phyloP scores from a whole-genome alignment of 2,113 vertebrate genomes.

The Saccopteryx bilineata region DNA sequence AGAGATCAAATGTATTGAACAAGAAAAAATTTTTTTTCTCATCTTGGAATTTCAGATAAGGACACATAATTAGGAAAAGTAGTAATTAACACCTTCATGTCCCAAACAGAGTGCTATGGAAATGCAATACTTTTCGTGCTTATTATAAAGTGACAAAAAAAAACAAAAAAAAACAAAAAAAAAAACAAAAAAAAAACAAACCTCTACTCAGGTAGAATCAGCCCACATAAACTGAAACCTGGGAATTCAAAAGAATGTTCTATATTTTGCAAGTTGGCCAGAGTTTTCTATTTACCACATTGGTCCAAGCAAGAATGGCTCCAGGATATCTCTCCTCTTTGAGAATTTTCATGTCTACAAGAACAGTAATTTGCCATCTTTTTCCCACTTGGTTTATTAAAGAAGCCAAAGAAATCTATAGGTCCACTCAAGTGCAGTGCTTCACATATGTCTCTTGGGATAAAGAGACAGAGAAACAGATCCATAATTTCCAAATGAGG shows the following conservation, averaged over 20 bases:
- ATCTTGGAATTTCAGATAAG: constrained; percentile 30
- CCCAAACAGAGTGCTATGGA: background rate
- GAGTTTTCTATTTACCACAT: background rate
- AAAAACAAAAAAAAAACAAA: no score
- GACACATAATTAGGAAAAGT: background rate
- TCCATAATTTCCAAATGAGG: background rate
- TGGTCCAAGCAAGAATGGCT: background rate
- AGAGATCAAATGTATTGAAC: background rate
- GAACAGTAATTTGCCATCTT: background rate
- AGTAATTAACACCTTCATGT: background rate
- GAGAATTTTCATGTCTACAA: background rate
- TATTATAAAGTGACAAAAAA: background rate
- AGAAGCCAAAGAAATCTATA: background rate
- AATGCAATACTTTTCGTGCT: background rate
- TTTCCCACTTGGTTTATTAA: background rate
- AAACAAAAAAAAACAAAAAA: no score
- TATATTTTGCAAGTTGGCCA: background rate
- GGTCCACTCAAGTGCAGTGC: fast-evolving
- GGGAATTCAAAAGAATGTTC: background rate
- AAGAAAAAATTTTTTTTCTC: background rate
- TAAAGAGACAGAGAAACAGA: background rate
- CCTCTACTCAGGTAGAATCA: background rate
- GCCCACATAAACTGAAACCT: background rate
- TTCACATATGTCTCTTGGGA: background rate
- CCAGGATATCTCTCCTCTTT: background rate